phyloP scores from a whole-genome alignment of 1,140 invertebrate species.

The Drosophila nigromelanica region DNA sequence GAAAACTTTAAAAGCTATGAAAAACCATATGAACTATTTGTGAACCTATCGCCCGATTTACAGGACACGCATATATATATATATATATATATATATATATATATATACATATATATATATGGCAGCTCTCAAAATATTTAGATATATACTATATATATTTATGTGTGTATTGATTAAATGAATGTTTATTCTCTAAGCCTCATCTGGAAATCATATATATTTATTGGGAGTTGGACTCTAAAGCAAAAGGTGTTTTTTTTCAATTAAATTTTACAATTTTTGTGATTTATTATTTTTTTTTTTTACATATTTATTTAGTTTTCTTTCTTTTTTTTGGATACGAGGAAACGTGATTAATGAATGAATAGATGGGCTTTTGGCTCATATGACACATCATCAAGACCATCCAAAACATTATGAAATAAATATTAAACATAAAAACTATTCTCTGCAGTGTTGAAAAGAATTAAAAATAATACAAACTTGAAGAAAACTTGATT shows the following conservation, averaged over 20 bases:
- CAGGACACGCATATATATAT: conserved; percentile 14
- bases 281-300: no score
- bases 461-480: not conserved
- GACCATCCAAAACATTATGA: conserved; percentile 49
- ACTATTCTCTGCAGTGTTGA: not conserved
- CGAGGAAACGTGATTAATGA: conserved; percentile 57
- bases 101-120: not conserved
- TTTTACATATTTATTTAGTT: not conserved
- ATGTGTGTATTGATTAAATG: conserved; percentile 41
- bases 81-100: conserved; percentile 2
- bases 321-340: conserved; percentile 6
- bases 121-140: conserved; percentile 6
- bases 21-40: conserved; percentile 5
- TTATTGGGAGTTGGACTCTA: conserved; percentile 43
- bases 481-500: not conserved
- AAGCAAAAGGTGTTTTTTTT: not conserved
- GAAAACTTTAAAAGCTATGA: not conserved
- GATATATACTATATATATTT: conserved; percentile 32
- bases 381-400: conserved; percentile 41
- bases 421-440: conserved; percentile 72
- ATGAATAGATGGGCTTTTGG: conserved; percentile 16
- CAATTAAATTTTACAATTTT: not conserved
- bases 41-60: conserved; percentile 11
- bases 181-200: conserved; percentile 15
- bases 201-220: conserved; percentile 6